Percentiles rank a stretch among this genome's conserved stretches.
Evolutionary conservation across 2,113 vertebrate species (phyloP).

Genomic region (Apus apus): DNA sequence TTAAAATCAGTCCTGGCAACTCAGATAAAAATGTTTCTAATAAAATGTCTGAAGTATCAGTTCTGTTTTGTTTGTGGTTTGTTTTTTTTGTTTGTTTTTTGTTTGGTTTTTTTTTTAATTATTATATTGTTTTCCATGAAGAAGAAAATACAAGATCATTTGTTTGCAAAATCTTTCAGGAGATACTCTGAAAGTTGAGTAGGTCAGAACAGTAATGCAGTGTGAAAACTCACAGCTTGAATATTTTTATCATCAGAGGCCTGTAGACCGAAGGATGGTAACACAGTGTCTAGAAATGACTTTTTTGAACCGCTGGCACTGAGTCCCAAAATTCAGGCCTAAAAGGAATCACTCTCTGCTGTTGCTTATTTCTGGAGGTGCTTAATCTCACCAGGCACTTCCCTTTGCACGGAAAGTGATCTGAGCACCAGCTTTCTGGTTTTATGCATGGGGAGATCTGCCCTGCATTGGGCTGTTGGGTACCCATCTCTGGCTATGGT

Average conservation of each 20-base stretch:
- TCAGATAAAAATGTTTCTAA: neutral
- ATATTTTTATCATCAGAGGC: neutral
- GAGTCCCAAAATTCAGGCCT: neutral
- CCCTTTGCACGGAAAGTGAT: neutral
- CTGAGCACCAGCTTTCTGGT: neutral
- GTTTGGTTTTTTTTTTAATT: neutral
- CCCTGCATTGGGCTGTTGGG: neutral
- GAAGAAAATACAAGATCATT: neutral
- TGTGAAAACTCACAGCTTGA: neutral
- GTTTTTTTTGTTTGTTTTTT: no score
- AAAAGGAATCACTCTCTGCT: neutral
- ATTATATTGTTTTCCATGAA: neutral
- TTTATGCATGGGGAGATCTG: neutral
- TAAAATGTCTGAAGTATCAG: neutral
- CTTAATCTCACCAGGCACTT: neutral
- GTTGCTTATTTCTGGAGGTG: neutral
- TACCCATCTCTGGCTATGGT: rapidly evolving
- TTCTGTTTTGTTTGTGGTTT: neutral
- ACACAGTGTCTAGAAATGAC: neutral
- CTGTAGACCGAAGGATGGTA: neutral
- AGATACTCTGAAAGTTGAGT: neutral
- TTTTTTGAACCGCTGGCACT: neutral
- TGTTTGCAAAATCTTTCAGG: neutral
- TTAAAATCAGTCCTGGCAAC: neutral
- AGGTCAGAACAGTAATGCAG: neutral